Percentiles rank a stretch among this genome's conserved stretches.
Conservation (phyloP, 2,113 vertebrate genomes). For the Phocoena sinus region DNA sequence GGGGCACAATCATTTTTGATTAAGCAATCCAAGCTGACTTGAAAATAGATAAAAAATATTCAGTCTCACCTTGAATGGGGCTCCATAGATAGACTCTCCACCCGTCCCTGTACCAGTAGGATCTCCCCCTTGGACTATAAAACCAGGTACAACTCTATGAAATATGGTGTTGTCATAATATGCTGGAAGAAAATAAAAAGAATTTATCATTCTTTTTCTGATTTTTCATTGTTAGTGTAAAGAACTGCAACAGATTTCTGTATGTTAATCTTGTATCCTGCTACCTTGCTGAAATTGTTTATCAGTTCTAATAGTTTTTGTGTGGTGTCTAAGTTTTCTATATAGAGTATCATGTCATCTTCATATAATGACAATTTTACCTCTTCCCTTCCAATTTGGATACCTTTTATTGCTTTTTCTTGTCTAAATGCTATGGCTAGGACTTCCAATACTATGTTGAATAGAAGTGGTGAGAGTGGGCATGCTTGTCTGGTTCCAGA, state of each 20-base stretch:
- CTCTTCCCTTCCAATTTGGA: neutral
- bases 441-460: neutral
- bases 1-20: neutral
- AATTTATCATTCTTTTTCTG: neutral
- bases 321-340: neutral
- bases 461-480: neutral
- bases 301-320: neutral
- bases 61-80: slow-evolving; percentile 89
- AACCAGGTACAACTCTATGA: slow-evolving; percentile 95
- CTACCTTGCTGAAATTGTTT: neutral
- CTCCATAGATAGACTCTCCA: slow-evolving; percentile 93
- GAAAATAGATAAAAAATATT: neutral
- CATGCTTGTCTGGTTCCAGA: neutral
- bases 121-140: slow-evolving; percentile 97
- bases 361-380: neutral
- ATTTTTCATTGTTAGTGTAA: neutral
- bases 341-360: neutral
- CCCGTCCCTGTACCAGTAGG: slow-evolving; percentile 94
- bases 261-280: neutral
- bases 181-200: slow-evolving; percentile 77
- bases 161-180: slow-evolving; percentile 97
- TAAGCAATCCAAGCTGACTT: neutral
- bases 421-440: neutral
- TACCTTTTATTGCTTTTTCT: neutral
- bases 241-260: neutral